phyloP scores from a whole-genome alignment of 1,140 invertebrate genomes.

The Euura saliciscinereae region DNA sequence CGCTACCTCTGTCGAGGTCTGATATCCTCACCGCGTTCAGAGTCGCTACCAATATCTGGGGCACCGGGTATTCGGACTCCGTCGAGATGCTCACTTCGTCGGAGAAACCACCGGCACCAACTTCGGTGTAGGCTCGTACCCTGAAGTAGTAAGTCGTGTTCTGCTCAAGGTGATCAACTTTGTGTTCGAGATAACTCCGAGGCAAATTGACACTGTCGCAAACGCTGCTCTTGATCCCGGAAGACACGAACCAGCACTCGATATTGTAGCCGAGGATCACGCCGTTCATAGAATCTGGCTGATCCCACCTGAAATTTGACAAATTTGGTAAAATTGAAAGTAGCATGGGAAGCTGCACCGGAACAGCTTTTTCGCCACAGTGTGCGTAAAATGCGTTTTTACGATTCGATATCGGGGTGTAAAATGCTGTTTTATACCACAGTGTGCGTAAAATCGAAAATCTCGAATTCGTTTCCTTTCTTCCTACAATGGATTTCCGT shows the following conservation, averaged over 20 bases:
- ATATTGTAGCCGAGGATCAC: slow-evolving; percentile 75
- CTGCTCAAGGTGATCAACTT: slow-evolving; percentile 62
- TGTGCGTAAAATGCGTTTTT: no score
- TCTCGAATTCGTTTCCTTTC: no score
- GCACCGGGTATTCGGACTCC: slow-evolving; percentile 74
- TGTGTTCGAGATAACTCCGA: slow-evolving; percentile 58
- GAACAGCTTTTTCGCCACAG: no score
- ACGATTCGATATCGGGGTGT: no score
- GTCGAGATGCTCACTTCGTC: slow-evolving; percentile 67
- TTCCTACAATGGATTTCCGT: no score
- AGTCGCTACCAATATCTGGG: slow-evolving; percentile 76
- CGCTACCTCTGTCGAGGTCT: slow-evolving; percentile 73
- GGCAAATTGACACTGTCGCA: slow-evolving; percentile 41
- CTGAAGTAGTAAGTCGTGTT: slow-evolving; percentile 78
- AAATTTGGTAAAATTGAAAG: slow-evolving; percentile 33
- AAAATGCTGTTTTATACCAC: no score
- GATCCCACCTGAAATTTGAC: slow-evolving; percentile 72
- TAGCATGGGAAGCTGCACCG: slow-evolving; percentile 14
- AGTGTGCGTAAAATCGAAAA: no score
- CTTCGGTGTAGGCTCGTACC: slow-evolving; percentile 80
- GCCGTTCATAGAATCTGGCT: slow-evolving; percentile 75
- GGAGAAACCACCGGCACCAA: slow-evolving; percentile 74
- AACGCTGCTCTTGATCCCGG: slow-evolving; percentile 37
- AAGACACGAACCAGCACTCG: slow-evolving; percentile 67
- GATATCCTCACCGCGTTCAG: slow-evolving; percentile 72